Percentiles rank a stretch among this genome's conserved stretches.
Conservation (phyloP, 2,888 invertebrate species). For the Drosophila stalkeri region DNA sequence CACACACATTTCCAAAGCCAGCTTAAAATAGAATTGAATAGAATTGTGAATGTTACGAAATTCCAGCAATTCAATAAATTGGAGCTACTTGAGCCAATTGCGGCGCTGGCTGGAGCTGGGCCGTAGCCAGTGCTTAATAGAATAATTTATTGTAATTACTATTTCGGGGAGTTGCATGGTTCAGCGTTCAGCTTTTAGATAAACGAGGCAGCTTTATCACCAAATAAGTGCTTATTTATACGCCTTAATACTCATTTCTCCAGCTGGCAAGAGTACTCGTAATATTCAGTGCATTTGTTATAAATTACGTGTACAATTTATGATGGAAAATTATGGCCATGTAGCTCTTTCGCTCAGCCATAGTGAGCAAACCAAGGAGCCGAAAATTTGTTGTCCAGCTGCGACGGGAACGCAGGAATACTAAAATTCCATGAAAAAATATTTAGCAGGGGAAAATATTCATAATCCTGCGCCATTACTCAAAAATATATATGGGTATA, state of each 20-base stretch:
- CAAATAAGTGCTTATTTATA: conserved; percentile 62
- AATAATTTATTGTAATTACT: conserved; percentile 65
- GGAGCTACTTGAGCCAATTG: not conserved
- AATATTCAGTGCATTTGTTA: conserved; percentile 56
- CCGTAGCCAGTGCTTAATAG: conserved; percentile 44
- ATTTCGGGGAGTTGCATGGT: conserved; percentile 33
- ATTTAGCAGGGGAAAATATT: conserved; percentile 63
- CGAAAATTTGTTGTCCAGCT: conserved; percentile 18
- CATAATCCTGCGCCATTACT: conserved; percentile 76
- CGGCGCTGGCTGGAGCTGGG: conserved; percentile 13
- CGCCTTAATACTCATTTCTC: conserved; percentile 49
- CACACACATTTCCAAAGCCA: conserved; percentile 16
- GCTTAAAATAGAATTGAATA: conserved; percentile 17
- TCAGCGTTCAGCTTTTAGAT: conserved; percentile 29
- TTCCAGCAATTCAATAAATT: conserved; percentile 18
- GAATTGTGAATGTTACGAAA: conserved; percentile 4
- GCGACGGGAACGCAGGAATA: conserved; percentile 22
- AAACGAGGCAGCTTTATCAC: conserved; percentile 57
- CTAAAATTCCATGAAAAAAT: conserved; percentile 50
- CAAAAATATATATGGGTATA: conserved; percentile 59
- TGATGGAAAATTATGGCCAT: conserved; percentile 49
- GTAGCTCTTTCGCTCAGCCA: conserved; percentile 35
- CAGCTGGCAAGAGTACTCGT: conserved; percentile 18
- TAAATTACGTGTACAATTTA: conserved; percentile 55
- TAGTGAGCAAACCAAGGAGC: conserved; percentile 8